Conservation (phyloP, 1,140 invertebrate genomes). For the Brachionus manjavacas region DNA sequence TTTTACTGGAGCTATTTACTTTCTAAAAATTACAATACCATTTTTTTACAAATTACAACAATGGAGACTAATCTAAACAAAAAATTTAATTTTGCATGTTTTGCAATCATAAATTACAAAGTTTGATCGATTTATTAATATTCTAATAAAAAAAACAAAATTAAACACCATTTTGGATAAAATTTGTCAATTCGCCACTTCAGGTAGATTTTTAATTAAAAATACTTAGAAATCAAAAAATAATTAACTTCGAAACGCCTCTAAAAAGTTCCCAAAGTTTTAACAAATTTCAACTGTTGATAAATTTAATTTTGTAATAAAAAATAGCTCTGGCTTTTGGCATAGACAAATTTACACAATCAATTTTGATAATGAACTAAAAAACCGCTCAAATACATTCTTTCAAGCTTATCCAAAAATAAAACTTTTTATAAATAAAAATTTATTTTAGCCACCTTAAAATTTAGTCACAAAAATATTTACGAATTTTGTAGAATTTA, state of each 20-base stretch:
- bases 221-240: not conserved
- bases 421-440: not conserved
- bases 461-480: not conserved
- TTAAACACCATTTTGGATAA: not conserved
- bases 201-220: not conserved
- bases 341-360: not conserved
- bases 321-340: not conserved
- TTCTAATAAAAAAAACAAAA: not conserved
- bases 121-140: not conserved
- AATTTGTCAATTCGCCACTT: not conserved
- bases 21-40: not conserved
- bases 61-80: not conserved
- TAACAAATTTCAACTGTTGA: not conserved
- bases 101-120: not conserved
- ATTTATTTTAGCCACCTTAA: not conserved
- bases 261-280: not conserved
- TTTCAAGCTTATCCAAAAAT: not conserved
- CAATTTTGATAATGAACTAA: not conserved
- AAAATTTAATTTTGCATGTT: not conserved
- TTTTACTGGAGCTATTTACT: conserved; percentile 1
- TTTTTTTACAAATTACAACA: not conserved
- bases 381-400: not conserved
- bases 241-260: not conserved
- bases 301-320: not conserved
- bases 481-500: no score